phyloP scores from a whole-genome alignment of 30 jellyfish, hydroid and myxozoan genomes.

The Rhopilema esculentum region DNA sequence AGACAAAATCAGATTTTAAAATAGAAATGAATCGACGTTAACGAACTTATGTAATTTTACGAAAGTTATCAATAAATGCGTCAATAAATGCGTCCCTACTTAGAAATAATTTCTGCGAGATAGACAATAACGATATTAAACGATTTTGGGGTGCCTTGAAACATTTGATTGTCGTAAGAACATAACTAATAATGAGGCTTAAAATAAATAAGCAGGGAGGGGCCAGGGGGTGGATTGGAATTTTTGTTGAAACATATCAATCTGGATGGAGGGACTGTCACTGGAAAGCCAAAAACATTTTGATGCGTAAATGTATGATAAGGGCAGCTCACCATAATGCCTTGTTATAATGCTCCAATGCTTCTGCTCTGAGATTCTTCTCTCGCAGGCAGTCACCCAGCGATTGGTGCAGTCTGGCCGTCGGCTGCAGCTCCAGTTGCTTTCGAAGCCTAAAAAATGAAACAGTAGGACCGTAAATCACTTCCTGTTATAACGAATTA shows the following conservation, averaged over 20 bases:
- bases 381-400: constrained; percentile 87
- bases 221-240: background rate
- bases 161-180: no score
- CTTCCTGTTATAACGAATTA: no score
- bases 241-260: background rate
- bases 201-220: background rate
- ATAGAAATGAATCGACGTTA: no score
- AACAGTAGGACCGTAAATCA: background rate
- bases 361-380: constrained; percentile 73
- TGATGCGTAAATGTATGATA: no score
- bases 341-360: constrained; percentile 77
- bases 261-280: background rate
- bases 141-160: no score
- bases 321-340: constrained; percentile 81
- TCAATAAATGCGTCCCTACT: no score
- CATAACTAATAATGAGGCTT: background rate
- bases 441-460: constrained; percentile 61
- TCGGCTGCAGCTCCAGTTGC: constrained; percentile 80
- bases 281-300: no score
- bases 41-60: no score
- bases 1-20: no score
- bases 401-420: constrained; percentile 81
- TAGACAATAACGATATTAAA: no score
- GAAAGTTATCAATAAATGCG: no score
- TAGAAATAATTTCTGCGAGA: no score